phyloP scores from a whole-genome alignment of 2,113 vertebrate genomes.

The Speoplatyrhinus poulsoni region DNA sequence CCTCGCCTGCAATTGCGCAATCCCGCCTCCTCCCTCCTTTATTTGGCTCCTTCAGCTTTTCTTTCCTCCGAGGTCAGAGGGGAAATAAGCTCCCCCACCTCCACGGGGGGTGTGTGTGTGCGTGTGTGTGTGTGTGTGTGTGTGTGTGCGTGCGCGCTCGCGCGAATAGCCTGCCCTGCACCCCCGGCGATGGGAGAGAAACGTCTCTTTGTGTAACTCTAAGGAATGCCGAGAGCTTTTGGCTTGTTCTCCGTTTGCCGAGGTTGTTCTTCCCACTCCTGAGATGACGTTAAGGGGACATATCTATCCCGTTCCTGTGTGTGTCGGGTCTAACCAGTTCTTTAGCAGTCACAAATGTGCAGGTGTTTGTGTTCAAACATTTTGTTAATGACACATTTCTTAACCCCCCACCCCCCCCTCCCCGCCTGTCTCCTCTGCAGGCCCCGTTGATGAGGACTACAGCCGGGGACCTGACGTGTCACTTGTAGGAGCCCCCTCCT shows the following conservation, averaged over 20 bases:
- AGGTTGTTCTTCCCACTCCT: no score
- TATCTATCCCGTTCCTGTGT: neutral
- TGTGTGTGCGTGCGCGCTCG: no score
- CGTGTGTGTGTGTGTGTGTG: no score
- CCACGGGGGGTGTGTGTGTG: slow-evolving; percentile 30
- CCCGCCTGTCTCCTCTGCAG: slow-evolving; percentile 32
- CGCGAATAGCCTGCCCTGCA: no score
- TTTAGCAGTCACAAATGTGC: slow-evolving; percentile 10
- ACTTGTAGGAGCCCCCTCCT: slow-evolving; percentile 42
- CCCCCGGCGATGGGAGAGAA: slow-evolving; percentile 14
- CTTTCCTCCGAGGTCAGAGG: slow-evolving; percentile 34
- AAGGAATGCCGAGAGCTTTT: slow-evolving; percentile 27
- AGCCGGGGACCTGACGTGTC: slow-evolving; percentile 45
- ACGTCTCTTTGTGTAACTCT: slow-evolving; percentile 46
- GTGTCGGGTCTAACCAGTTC: neutral
- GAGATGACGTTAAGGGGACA: no score
- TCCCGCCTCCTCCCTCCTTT: slow-evolving; percentile 14
- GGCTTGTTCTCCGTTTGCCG: slow-evolving; percentile 3
- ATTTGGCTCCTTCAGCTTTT: slow-evolving; percentile 20
- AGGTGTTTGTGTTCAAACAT: slow-evolving; percentile 5
- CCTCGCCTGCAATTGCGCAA: neutral
- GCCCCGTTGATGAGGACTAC: slow-evolving; percentile 58
- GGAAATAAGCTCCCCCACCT: slow-evolving; percentile 51
- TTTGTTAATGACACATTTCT: neutral
- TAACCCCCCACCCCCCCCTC: slow-evolving; percentile 3